Evolutionary conservation across 2,113 vertebrate genomes (phyloP).

Genomic region (Oryzias celebensis): DNA sequence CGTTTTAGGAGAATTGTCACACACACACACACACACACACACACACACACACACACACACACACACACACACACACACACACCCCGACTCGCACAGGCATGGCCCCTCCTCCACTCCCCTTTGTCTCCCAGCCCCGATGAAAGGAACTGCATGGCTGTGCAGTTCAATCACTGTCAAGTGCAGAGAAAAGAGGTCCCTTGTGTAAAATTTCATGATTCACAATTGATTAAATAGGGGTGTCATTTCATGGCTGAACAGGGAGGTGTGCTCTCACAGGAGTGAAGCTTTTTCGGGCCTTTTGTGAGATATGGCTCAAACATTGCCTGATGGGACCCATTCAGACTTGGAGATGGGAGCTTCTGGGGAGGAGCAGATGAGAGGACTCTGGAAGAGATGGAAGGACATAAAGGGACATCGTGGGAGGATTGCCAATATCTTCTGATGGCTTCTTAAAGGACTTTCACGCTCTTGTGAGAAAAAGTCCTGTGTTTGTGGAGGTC

Average conservation of each 20-base stretch:
- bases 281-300: slow-evolving; percentile 56
- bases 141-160: slow-evolving; percentile 78
- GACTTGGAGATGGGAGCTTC: slow-evolving; percentile 56
- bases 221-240: slow-evolving; percentile 77
- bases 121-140: slow-evolving; percentile 69
- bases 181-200: slow-evolving; percentile 73
- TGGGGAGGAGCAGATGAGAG: slow-evolving; percentile 11
- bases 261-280: slow-evolving; percentile 41
- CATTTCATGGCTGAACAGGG: slow-evolving; percentile 73
- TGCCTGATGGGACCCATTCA: slow-evolving; percentile 57
- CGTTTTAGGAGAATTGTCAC: slow-evolving; percentile 61
- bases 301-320: slow-evolving; percentile 68
- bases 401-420: slow-evolving; percentile 20
- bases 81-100: slow-evolving; percentile 24
- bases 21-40: too few species aligned
- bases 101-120: slow-evolving; percentile 52
- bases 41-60: too few species aligned
- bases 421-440: slow-evolving; percentile 49
- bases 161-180: slow-evolving; percentile 78
- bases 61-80: too few species aligned
- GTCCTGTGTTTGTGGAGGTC: slow-evolving; percentile 30
- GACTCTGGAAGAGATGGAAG: neutral
- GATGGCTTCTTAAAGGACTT: slow-evolving; percentile 42
- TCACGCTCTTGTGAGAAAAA: slow-evolving; percentile 36
- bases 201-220: slow-evolving; percentile 77